These are phyloP conservation scores for Tetragonisca angustula DNA, from an alignment of 2,888 invertebrate species.

Conservation along the genomic window DNA sequence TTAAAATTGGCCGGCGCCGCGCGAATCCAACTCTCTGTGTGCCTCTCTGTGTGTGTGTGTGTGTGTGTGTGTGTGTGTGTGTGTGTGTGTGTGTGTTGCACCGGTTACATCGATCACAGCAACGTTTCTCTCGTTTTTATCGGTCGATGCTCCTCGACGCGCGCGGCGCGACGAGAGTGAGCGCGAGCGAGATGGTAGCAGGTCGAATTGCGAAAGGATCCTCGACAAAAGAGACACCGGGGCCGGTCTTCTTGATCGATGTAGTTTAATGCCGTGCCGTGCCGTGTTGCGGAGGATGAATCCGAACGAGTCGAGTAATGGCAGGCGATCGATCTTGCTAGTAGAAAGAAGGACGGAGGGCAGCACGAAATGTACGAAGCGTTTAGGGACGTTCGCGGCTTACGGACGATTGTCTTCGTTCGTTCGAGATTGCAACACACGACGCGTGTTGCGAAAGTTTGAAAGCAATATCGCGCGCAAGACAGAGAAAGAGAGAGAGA, in stretches of 20 bases:
- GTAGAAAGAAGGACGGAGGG: background rate
- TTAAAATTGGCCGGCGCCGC: slow-evolving; percentile 33
- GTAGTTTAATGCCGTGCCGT: background rate
- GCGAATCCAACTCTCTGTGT: background rate
- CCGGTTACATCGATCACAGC: slow-evolving; percentile 15
- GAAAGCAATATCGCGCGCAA: no score
- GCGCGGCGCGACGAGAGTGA: background rate
- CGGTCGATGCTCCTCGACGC: background rate
- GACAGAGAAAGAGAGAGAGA: no score
- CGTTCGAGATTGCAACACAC: background rate
- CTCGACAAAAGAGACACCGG: background rate
- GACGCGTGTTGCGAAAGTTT: no score
- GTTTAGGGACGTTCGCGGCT: background rate
- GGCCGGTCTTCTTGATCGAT: background rate
- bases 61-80: no score
- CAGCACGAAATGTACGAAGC: background rate
- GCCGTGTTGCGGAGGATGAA: background rate
- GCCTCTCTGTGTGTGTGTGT: no score
- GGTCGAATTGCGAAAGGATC: background rate
- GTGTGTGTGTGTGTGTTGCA: background rate
- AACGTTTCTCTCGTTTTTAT: background rate
- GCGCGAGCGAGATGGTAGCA: background rate
- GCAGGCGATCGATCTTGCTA: background rate
- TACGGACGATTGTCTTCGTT: background rate
- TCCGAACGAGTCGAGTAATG: background rate